Evolutionary conservation across 2,113 vertebrate species (phyloP), one percentile per base, ranked within the genome.

Genomic region (Cynoglossus semilaevis): DNA sequence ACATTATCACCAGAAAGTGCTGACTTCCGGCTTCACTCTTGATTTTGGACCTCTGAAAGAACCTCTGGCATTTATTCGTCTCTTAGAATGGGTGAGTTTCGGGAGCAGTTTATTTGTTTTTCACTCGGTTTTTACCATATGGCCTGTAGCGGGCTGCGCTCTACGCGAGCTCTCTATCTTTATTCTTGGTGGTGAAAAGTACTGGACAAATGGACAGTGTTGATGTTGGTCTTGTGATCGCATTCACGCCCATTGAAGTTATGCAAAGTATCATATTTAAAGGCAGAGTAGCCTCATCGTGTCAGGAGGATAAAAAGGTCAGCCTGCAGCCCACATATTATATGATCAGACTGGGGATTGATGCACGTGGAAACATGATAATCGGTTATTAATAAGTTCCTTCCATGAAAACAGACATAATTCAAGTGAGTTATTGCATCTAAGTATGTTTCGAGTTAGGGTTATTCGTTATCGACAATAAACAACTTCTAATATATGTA

Each of bases 61-160:
- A 71, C 95, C 95, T 1, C 68, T 98, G 75, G 94, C 94, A 5
- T 97, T 97, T 73, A 93, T 97, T 63, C 94, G 96, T 73, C 74
- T 94, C 57, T 88, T 98, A 47, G 91, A 96, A 87, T 97, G 93
- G 96, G 95, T 97, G 76, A 90, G 94, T 90, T 77, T 63, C 1
- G 18, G 34, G 38, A 15, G 1, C 16, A 43, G 14, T 15, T 13
- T 29, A 22, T 18, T 5, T 13, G 36, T 54, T 11, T 1, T 18
- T 40, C 9, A 2, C 22, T 37, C 8, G 11, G 7, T 18, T n/a
- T 13, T 17, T 6, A 44, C 44, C 72, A 64, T 77, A 67, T 70
- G 51, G 72, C 36, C n/a, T 14, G 1, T 18, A 41, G 40, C 15
- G 29, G 49, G 16, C 16, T 59, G 7, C 49, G 51, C n/a, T 51